Percentiles rank a stretch among this genome's conserved stretches.
Conservation (phyloP, 2,797 vertebrate genomes). For the Ceryle rudis region DNA sequence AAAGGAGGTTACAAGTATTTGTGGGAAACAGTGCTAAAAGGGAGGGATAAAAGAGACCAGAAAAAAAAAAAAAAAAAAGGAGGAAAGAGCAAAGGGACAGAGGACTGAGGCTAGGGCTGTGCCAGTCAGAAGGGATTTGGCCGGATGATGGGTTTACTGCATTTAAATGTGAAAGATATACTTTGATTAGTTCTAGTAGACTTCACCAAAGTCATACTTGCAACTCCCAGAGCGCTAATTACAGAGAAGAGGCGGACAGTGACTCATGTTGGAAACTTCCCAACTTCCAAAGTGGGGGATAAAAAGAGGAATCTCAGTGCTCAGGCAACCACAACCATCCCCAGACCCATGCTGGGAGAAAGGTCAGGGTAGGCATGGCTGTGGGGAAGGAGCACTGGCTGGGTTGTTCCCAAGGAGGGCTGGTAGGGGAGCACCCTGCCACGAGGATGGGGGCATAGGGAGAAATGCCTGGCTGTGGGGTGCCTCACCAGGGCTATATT, state of each 20-base stretch:
- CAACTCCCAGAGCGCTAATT: conserved; percentile 50
- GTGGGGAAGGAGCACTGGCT: fast-evolving
- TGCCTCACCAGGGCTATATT: not conserved
- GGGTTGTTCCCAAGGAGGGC: not conserved
- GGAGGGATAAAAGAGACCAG: not conserved
- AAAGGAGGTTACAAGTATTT: not conserved
- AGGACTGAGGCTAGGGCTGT: not conserved
- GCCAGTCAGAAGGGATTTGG: conserved; percentile 45
- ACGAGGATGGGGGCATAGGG: not conserved
- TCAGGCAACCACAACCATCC: not conserved
- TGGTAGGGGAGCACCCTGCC: not conserved
- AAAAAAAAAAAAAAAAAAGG: not conserved
- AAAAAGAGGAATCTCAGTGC: not conserved
- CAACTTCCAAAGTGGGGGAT: not conserved
- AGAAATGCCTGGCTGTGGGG: not conserved
- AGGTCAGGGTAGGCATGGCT: not conserved
- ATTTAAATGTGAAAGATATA: not conserved
- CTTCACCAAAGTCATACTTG: conserved; percentile 44
- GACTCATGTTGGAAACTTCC: conserved; percentile 74
- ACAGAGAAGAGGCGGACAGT: conserved; percentile 61
- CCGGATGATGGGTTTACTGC: conserved; percentile 28
- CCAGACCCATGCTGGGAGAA: not conserved
- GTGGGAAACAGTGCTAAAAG: conserved; percentile 20
- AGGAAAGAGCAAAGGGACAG: not conserved
- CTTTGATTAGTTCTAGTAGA: conserved; percentile 66